Conservation (phyloP, 1,140 invertebrate genomes). For the Spodoptera frugiperda region DNA sequence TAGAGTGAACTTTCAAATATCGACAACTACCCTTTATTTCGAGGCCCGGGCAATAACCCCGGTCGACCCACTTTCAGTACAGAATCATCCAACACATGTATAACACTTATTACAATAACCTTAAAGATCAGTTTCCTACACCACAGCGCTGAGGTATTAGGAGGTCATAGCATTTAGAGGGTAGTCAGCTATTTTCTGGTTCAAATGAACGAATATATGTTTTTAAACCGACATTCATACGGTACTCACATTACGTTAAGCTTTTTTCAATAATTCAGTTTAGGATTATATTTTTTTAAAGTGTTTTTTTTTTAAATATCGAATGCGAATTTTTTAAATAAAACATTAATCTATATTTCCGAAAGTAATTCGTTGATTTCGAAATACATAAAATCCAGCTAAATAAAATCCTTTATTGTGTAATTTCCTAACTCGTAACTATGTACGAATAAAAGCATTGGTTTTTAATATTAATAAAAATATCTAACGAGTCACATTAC, state of each 20-base stretch:
- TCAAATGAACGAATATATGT: constrained; percentile 20
- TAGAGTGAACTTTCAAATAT: constrained; percentile 47
- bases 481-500: too few species aligned
- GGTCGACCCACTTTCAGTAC: constrained; percentile 44
- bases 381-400: too few species aligned
- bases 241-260: constrained; percentile 1
- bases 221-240: constrained; percentile 7
- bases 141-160: not conserved
- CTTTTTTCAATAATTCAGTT: not conserved
- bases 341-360: too few species aligned
- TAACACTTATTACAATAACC: constrained; percentile 21
- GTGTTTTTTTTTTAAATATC: too few species aligned
- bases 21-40: constrained; percentile 51
- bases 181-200: constrained; percentile 29
- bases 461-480: too few species aligned
- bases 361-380: too few species aligned
- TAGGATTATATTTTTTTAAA: too few species aligned
- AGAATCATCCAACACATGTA: not conserved
- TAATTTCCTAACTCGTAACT: too few species aligned
- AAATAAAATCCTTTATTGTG: too few species aligned
- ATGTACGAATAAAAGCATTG: too few species aligned
- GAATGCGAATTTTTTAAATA: too few species aligned
- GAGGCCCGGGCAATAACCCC: constrained; percentile 49
- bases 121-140: not conserved
- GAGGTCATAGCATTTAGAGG: constrained; percentile 26